Conservation (phyloP, 2,113 vertebrate species). For the Melanostigma gelatinosum region DNA sequence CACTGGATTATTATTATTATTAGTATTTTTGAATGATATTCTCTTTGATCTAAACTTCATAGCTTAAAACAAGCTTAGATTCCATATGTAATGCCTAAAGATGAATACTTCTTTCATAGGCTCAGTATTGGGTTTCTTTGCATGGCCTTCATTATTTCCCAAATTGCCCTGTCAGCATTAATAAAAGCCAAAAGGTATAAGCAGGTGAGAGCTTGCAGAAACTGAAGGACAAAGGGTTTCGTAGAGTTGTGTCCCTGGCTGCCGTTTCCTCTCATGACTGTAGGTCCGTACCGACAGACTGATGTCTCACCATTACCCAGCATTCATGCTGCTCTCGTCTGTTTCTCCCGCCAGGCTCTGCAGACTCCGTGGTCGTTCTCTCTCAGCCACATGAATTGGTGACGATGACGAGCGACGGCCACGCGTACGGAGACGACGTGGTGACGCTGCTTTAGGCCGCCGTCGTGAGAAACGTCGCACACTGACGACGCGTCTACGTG, state of each 20-base stretch:
- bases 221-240: not conserved
- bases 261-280: not conserved
- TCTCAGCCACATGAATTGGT: conserved; percentile 84
- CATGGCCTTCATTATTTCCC: not conserved
- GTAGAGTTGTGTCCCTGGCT: not conserved
- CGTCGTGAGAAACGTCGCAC: conserved; percentile 32
- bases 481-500: conserved; percentile 3
- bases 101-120: no score
- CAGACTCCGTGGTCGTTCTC: conserved; percentile 84
- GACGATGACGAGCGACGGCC: conserved; percentile 85
- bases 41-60: not conserved
- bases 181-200: conserved; percentile 3
- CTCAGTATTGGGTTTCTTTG: not conserved
- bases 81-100: not conserved
- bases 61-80: not conserved
- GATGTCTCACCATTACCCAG: not conserved
- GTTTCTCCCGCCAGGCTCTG: conserved; percentile 63
- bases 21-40: not conserved
- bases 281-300: not conserved
- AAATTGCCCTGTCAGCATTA: conserved; percentile 19
- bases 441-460: conserved; percentile 80
- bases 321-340: not conserved
- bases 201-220: not conserved
- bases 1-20: not conserved
- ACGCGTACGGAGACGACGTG: conserved; percentile 84